Percentiles rank a stretch among this genome's conserved stretches.
These are phyloP conservation scores for Chymomyza procnemis DNA, from an alignment of 2,888 invertebrate species.

Conservation along the genomic window DNA sequence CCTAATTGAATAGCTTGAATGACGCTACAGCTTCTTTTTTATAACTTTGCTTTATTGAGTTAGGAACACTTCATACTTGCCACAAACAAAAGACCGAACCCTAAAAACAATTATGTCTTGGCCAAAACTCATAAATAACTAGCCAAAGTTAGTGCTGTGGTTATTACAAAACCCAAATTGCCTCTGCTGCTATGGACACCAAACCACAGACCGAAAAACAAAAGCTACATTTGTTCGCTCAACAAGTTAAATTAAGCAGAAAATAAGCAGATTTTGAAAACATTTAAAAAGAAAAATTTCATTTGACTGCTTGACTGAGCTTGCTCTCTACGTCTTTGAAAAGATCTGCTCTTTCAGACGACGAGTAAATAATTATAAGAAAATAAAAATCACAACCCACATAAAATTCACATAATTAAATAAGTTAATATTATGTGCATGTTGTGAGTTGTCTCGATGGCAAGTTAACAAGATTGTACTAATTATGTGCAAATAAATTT, in stretches of 20 bases:
- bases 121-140: not conserved
- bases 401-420: not conserved
- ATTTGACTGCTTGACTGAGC: not conserved
- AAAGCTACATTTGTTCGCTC: not conserved
- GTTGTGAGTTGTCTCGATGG: not conserved
- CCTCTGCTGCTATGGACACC: not conserved
- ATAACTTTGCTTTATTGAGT: not conserved
- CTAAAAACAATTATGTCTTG: not conserved
- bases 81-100: not conserved
- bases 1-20: no score
- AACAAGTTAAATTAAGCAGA: not conserved
- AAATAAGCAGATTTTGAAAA: no score
- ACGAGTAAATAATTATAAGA: not conserved
- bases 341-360: not conserved
- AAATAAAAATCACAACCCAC: not conserved
- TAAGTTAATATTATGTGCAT: not conserved
- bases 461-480: not conserved
- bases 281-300: not conserved
- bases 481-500: not conserved
- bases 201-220: not conserved
- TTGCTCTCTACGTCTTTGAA: not conserved
- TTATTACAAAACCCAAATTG: no score
- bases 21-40: no score
- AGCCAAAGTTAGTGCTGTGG: no score
- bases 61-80: not conserved